A percentile compares a stretch with the other conserved stretches of the same genome.
Conservation (phyloP, 37 sponge, comb jelly and placozoan genomes). For the Spongilla lacustris region DNA sequence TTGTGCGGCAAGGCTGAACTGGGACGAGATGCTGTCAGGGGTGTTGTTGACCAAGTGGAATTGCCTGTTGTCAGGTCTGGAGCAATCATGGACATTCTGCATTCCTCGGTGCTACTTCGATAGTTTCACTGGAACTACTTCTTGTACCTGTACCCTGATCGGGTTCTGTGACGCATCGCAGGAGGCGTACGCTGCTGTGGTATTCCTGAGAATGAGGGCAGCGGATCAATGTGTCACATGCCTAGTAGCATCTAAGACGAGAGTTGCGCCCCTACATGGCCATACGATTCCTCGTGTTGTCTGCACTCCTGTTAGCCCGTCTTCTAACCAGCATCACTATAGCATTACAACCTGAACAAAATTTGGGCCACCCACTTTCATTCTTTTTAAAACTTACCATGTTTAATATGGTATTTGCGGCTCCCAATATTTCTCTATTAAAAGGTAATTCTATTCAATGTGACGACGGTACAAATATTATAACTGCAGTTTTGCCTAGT, state of each 20-base stretch:
- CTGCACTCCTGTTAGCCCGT: constrained; percentile 19
- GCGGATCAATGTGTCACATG: not conserved
- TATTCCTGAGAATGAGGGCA: not conserved
- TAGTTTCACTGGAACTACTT: not conserved
- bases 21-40: constrained; percentile 26
- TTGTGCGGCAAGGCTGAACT: constrained; percentile 1
- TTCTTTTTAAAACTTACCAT: too few relatives aligned
- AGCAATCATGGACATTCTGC: not conserved
- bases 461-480: too few relatives aligned
- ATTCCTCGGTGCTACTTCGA: constrained; percentile 22
- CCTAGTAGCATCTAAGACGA: constrained; percentile 16
- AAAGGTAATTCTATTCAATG: too few relatives aligned
- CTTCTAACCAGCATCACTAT: not conserved
- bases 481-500: too few relatives aligned
- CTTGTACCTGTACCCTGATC: not conserved
- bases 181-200: constrained; percentile 1
- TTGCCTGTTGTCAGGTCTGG: not conserved
- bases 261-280: constrained; percentile 15
- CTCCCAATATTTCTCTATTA: too few relatives aligned
- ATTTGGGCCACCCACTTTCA: not conserved
- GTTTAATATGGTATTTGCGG: too few relatives aligned
- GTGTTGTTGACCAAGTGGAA: constrained; percentile 9
- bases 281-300: constrained; percentile 32
- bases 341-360: not conserved
- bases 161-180: constrained; percentile 24